Base-by-base conservation (phyloP, 2,797 vertebrate genomes). In the Peromyscus eremicus region DNA sequence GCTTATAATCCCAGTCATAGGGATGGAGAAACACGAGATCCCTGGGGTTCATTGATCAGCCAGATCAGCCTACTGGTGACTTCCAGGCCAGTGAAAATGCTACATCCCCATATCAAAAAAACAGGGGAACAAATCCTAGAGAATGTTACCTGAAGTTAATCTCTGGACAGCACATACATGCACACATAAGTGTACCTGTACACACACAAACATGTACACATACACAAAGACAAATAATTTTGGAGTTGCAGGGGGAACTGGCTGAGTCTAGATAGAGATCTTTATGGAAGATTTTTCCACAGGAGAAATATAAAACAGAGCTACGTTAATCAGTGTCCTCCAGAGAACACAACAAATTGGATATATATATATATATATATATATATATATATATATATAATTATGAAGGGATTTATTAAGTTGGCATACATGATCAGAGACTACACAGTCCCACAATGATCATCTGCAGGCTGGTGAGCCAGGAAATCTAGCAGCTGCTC, bases 331-430 rank as follows among this genome's bases (percentile, higher is more conserved):
- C 13, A 55, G 25, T 7, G 17, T 66, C 46, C 34, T 62, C 57
- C 2, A 64, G 57, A 89, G 55, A 82, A 64, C 5, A 55, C 23
- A 89, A 75, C 17, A 16, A 89, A 89, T 81, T 62, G 32, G 57
- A 64, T 81, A 71, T 80, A 75, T 49, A n/a, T 25, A 66, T n/a
- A 64, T 81, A 71, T 80, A 64, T 81, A 71, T 80, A 64, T 81
- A 71, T 80, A 64, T 81, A 71, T 80, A 64, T 81, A 71, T 80
- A 73, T 71, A 82, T 71, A 75, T 49, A n/a, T 25, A 66, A 62
- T 77, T 76, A 64, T n/a, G 32, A 77, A 89, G 73, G 87, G 34
- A 89, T 94, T 64, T 88, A 81, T 62, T 88, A 75, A 5, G 11
- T 52, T 73, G 68, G 46, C 25, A 43, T 83, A 82, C 57, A 75